Percentiles rank a stretch among this genome's conserved stretches.
Evolutionary conservation across 2,888 invertebrate species (phyloP).

Genomic region (Aleiodes alternator): DNA sequence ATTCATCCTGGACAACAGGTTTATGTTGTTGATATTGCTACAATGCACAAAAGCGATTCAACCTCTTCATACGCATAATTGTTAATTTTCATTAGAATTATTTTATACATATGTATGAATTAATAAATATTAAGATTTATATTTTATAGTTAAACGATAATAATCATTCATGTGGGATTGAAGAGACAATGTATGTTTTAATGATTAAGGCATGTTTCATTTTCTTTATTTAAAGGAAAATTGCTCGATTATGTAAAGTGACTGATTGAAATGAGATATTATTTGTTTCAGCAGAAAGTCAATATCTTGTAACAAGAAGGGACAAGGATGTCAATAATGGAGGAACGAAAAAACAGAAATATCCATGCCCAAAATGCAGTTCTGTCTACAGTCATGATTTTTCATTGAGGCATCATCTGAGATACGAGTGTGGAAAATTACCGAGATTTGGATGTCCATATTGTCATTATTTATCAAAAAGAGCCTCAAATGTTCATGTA

Average conservation of each 20-base stretch:
- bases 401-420: conserved; percentile 68
- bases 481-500: conserved; percentile 81
- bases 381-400: conserved; percentile 67
- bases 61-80: conserved; percentile 1
- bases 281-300: conserved; percentile 13
- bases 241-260: background rate
- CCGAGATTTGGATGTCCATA: conserved; percentile 73
- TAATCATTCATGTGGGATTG: background rate
- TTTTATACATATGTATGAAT: background rate
- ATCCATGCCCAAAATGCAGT: conserved; percentile 53
- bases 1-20: conserved; percentile 61
- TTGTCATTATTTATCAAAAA: conserved; percentile 61
- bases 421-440: conserved; percentile 72
- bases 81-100: background rate
- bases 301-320: background rate
- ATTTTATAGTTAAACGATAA: background rate
- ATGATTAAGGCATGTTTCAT: conserved; percentile 11
- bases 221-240: background rate
- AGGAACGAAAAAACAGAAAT: background rate
- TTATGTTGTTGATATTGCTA: conserved; percentile 59
- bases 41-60: conserved; percentile 53
- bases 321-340: background rate
- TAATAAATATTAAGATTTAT: conserved; percentile 1
- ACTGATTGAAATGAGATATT: conserved; percentile 16
- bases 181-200: background rate